Evolutionary conservation across 2,888 invertebrate genomes (phyloP), one percentile per base, ranked within the genome.

Genomic region (Oxytorus armatus): DNA sequence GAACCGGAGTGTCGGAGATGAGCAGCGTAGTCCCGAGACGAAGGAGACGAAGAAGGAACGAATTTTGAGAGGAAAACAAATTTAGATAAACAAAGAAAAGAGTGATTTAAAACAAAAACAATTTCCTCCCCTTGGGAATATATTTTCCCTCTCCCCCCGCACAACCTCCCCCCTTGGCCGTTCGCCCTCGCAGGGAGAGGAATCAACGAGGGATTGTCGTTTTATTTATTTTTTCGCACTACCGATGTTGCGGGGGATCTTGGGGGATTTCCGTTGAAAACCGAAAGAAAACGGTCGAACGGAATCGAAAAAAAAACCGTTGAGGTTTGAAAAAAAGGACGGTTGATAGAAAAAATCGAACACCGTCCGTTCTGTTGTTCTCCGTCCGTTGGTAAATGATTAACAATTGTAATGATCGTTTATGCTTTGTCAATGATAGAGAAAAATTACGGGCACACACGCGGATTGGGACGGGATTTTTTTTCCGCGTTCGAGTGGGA

Each of bases 1-100:
- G 79, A 79, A 14, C 63, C 75, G 33, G 69, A 65, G 42, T n/a
- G n/a, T n/a, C 61, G 53, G 69, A 68, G 47, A 78, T 78, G 74
- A 78, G 61, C 70, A 36, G 23, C 23, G 29, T 59, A 10, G 16
- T 63, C 42, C 7, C 42, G 29, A 63, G 42, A 11, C 11, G 16
- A 51, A 23, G 39, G 29, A 44, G 51, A 23, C 55, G 51, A 23
- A 49, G 49, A 66, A n/a, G 18, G 39, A 14, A 47, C 11, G 36
- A 72, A 61, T 51, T 59, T 73, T 23, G n/a, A 42, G 36, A 33
- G 25, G 18, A 18, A 16, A 21, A 16, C n/a, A n/a, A n/a, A n/a
- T n/a, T n/a, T n/a, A n/a, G n/a, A n/a, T n/a, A n/a, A n/a, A n/a
- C n/a, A n/a, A n/a, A n/a, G n/a, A n/a, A n/a, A n/a, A n/a, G n/a